Evolutionary conservation across 37 sponge, comb jelly and placozoan species (phyloP).

Genomic region (Theonella swinhoei): DNA sequence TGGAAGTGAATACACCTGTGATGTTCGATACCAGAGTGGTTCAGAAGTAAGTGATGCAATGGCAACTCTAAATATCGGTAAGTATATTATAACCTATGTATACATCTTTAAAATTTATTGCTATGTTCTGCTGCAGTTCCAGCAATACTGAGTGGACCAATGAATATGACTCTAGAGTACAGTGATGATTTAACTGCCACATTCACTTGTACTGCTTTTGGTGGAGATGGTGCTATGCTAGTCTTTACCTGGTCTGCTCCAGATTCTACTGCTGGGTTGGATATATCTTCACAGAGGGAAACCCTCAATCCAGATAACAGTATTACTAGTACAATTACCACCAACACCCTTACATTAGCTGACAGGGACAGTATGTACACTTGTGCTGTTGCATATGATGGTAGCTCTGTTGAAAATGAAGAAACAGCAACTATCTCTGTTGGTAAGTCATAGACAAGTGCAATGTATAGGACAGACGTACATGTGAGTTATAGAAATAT

Average conservation of each 20-base stretch:
- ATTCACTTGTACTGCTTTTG: neutral
- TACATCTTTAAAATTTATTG: no score
- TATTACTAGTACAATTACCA: neutral
- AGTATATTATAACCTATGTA: no score
- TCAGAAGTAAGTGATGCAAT: no score
- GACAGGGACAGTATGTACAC: neutral
- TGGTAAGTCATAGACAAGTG: no score
- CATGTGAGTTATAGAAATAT: neutral
- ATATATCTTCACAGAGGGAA: neutral
- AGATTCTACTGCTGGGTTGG: neutral
- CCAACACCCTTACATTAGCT: neutral
- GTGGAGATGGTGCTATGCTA: neutral
- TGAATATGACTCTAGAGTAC: no score
- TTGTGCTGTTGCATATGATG: neutral
- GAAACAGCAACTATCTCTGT: neutral
- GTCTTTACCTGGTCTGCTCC: neutral
- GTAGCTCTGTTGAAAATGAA: neutral
- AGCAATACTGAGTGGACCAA: no score
- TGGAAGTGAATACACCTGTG: no score
- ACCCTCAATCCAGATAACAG: neutral
- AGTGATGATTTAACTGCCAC: no score
- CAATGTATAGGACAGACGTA: no score
- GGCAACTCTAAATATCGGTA: no score
- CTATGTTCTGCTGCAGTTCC: no score
- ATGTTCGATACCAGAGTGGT: no score